phyloP scores from a whole-genome alignment of 1,140 invertebrate species.

The Belonocnema kinseyi region DNA sequence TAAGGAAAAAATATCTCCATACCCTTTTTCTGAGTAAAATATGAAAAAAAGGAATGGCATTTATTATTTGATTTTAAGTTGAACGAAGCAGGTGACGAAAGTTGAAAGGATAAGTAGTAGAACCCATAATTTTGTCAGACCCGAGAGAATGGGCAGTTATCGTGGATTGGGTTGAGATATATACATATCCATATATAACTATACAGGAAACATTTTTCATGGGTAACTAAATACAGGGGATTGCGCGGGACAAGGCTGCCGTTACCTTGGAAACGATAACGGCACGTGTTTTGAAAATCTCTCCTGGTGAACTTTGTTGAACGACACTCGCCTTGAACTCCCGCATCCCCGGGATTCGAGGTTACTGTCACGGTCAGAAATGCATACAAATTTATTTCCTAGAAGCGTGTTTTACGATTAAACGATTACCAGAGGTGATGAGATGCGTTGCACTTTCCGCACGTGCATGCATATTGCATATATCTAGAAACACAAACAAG shows the following conservation, averaged over 20 bases:
- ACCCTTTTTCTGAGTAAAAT: too few relatives aligned
- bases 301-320: conserved; percentile 54
- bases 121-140: conserved; percentile 10
- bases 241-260: conserved; percentile 75
- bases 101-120: conserved; percentile 3
- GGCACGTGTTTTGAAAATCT: conserved; percentile 69
- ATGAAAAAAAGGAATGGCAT: too few relatives aligned
- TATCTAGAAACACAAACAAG: too few relatives aligned
- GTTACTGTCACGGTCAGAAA: conserved; percentile 55
- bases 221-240: conserved; percentile 59
- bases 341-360: conserved; percentile 41
- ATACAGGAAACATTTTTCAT: conserved; percentile 46
- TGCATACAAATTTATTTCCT: conserved; percentile 41
- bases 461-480: too few relatives aligned
- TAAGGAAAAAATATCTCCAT: too few relatives aligned
- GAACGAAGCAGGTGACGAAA: not conserved
- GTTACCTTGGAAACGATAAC: conserved; percentile 70
- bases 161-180: not conserved
- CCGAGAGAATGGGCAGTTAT: not conserved
- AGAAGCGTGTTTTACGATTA: not conserved
- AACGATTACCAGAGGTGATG: not conserved
- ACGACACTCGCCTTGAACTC: conserved; percentile 40
- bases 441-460: too few relatives aligned
- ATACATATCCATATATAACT: too few relatives aligned
- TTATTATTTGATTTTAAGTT: not conserved